Evolutionary conservation across 2,113 vertebrate species (phyloP), one percentile per base, ranked within the genome.

Genomic region (Macrotus californicus): DNA sequence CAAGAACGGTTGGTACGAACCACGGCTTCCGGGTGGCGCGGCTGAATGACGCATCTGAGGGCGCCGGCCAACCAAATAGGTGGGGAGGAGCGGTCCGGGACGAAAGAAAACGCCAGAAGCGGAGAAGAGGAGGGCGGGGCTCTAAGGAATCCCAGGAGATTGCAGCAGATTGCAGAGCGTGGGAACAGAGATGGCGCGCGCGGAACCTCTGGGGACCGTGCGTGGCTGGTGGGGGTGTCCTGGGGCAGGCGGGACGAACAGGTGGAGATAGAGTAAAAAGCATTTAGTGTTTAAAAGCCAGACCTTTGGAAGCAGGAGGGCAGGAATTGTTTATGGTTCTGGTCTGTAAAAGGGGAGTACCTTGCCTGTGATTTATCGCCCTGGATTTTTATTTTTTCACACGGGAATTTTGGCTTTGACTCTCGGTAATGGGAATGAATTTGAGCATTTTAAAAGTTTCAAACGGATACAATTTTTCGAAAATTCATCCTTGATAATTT

Each of bases 1-100:
- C 76, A 93, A 76, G 67, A 88, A 80, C 19, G 2, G 21, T 87
- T 39, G 48, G 56, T 66, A 18, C 10, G 48, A 94, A 87, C 52
- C 46, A 13, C 16, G 34, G 39, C 90, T 97, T 97, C 96, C 92
- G 95, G 95, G 87, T 96, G 94, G 97, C 95, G 95, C 94, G 34
- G 66, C 0, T 56, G 26, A 87, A 93, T 96, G 92, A 97, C 94
- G 90, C 69, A 24, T 1, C 3, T 36, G 66, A 89, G 52, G 48
- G 29, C 39, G 19, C 24, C 59, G 61, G 46, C 83, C 96, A 94
- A 96, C 16, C 92, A 89, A 83, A 83, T 72, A 83, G 89, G 10
- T 70, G 46, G 64, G 36, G n/a, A 4, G 41, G 66, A 70, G 50
- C 24, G 14, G 69, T 34, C 43, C 92, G 7, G 50, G 73, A 18